Evolutionary conservation across 2,113 vertebrate species (phyloP).

Genomic region (Cercocebus atys): DNA sequence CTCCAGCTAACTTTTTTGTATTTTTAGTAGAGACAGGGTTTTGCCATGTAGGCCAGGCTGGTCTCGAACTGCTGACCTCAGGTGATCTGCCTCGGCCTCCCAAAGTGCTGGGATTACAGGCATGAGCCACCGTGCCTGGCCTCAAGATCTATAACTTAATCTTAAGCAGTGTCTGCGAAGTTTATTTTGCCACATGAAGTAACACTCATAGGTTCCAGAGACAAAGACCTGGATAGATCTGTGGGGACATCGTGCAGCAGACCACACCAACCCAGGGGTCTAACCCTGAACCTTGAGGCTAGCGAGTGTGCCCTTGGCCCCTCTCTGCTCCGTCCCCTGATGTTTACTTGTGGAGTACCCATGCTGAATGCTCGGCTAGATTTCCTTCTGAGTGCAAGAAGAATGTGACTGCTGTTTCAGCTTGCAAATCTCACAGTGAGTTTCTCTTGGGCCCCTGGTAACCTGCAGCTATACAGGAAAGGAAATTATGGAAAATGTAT

Average conservation of each 20-base stretch:
- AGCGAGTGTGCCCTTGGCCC: background rate
- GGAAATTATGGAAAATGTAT: background rate
- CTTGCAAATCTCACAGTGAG: fast-evolving
- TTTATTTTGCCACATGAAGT: background rate
- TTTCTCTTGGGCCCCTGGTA: background rate
- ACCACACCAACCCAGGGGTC: background rate
- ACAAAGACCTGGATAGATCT: background rate
- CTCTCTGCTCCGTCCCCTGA: background rate
- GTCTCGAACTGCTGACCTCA: background rate
- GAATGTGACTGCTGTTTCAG: fast-evolving
- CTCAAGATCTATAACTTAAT: background rate
- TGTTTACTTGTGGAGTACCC: background rate
- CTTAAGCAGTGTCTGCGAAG: background rate
- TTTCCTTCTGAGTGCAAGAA: fast-evolving
- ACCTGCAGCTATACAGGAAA: no score
- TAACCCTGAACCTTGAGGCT: background rate
- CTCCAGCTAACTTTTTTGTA: no score
- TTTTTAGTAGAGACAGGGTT: no score
- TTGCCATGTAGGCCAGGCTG: no score
- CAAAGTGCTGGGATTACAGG: no score
- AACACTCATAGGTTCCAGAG: no score
- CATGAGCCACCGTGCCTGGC: no score
- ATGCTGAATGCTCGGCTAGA: fast-evolving
- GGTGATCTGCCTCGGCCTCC: background rate
- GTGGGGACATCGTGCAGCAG: background rate